Evolutionary conservation across 2,113 vertebrate genomes (phyloP), one percentile per base, ranked within the genome.

Genomic region (Albula goreensis): DNA sequence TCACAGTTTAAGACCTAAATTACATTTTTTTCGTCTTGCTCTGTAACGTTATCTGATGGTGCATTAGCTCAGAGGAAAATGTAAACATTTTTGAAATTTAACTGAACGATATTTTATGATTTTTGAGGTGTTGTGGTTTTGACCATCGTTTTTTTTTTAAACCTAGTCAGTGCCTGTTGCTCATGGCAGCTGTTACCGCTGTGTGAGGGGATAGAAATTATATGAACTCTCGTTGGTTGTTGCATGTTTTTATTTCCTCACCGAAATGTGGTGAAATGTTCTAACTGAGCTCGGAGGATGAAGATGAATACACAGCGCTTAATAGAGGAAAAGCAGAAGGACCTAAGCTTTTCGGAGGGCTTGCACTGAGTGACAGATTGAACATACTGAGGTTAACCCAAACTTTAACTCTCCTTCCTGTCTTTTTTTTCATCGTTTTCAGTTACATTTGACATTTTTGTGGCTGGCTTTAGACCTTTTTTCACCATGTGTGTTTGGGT

Each of bases 241-340:
- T 56, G 6, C 53, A 56, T 83, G 82, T 81, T 74, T 19, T 63
- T 53, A 19, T 56, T 53, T 82, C n/a, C 53, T 70, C 80, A 41
- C 41, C 9, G 22, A 9, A 13, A 12, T 81, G 79, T 66, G 17
- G 60, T 66, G 60, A 66, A 66, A 15, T 12, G 11, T 15, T 15
- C 15, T 66, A 3, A 66, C 22, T 66, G 31, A 12, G 56, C 22
- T 66, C 60, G 1, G 60, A 19, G 60, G 22, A 22, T 66, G 5
- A 66, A 66, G 60, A 41, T 41, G 31, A 41, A 41, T 41, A 41
- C 31, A 41, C 31, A 41, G 31, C 31, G 31, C 31, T 41, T 41
- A 86, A 82, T 86, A 86, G 41, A 63, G 83, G 60, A 85, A 49
- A 85, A 84, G 85, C 81, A 66, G 79, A 80, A 70, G 63, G 63